A percentile compares a stretch with the other conserved stretches of the same genome.
phyloP scores from a whole-genome alignment of 2,797 vertebrate genomes.

The Setipinna tenuifilis region DNA sequence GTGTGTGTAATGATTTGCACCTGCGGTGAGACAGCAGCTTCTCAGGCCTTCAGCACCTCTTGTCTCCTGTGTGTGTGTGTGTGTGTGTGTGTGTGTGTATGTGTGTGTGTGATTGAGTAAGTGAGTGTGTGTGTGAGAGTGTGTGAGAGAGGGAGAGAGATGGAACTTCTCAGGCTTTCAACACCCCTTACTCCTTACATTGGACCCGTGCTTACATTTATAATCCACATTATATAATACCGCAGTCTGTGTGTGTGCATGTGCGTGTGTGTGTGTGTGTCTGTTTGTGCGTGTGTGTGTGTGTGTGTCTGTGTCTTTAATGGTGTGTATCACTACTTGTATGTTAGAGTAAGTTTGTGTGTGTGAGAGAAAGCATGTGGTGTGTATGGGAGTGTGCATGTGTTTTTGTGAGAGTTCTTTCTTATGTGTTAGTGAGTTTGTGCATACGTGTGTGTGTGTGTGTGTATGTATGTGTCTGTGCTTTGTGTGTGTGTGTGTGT shows the following conservation, averaged over 20 bases:
- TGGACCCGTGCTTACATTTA: background rate
- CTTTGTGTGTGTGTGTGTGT: constrained; percentile 37
- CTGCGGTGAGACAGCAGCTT: constrained; percentile 35
- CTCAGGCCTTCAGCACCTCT: background rate
- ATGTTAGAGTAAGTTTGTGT: background rate
- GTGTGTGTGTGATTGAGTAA: background rate
- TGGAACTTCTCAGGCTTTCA: too few species aligned
- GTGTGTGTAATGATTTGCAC: constrained; percentile 52
- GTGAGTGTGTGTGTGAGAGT: background rate
- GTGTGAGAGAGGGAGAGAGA: too few species aligned
- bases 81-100: constrained; percentile 4
- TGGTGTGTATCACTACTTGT: too few species aligned
- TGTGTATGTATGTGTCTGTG: background rate
- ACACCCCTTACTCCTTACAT: too few species aligned
- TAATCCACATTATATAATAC: constrained; percentile 19
- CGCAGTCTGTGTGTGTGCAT: background rate
- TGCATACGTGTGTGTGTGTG: background rate
- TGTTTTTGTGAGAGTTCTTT: too few species aligned
- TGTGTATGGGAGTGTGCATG: too few species aligned
- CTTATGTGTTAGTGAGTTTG: too few species aligned
- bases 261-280: constrained; percentile 5
- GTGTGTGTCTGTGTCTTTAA: constrained; percentile 38
- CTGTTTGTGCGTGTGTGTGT: background rate
- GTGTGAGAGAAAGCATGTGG: background rate
- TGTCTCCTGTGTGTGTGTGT: background rate